Evolutionary conservation across 2,888 invertebrate species (phyloP).

Genomic region (Clunio marinus): DNA sequence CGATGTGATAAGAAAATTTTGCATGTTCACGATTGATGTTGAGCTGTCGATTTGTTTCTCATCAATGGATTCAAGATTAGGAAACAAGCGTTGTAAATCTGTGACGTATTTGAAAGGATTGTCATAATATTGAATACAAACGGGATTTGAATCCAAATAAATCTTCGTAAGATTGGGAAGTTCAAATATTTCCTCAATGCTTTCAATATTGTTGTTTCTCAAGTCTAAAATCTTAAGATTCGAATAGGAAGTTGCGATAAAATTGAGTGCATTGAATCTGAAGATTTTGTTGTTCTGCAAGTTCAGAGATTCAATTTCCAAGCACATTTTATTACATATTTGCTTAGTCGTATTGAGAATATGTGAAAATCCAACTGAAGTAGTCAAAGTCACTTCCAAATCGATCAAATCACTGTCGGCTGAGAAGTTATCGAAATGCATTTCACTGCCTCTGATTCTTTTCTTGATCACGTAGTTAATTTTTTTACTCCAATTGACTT

Average conservation of each 20-base stretch:
- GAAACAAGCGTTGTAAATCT: background rate
- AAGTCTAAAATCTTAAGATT: background rate
- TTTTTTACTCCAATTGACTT: background rate
- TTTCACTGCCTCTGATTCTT: background rate
- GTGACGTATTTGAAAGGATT: background rate
- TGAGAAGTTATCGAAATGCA: background rate
- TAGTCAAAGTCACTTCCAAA: background rate
- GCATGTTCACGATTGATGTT: background rate
- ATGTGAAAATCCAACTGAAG: background rate
- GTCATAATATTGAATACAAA: background rate
- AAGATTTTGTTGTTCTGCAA: too few relatives aligned
- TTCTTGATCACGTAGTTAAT: background rate
- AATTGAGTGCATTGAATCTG: too few relatives aligned
- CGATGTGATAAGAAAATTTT: background rate
- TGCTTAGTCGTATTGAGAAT: background rate
- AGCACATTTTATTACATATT: background rate
- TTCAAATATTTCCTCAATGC: background rate
- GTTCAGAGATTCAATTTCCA: background rate
- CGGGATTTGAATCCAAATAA: slow-evolving; percentile 4
- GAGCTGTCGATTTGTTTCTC: background rate
- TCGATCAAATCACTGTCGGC: background rate
- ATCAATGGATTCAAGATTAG: slow-evolving; percentile 13
- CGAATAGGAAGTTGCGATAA: too few relatives aligned
- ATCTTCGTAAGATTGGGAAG: background rate
- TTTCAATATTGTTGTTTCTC: background rate